These are phyloP conservation scores for Aethina tumida DNA, from an alignment of 1,140 invertebrate genomes.

Conservation along the genomic window DNA sequence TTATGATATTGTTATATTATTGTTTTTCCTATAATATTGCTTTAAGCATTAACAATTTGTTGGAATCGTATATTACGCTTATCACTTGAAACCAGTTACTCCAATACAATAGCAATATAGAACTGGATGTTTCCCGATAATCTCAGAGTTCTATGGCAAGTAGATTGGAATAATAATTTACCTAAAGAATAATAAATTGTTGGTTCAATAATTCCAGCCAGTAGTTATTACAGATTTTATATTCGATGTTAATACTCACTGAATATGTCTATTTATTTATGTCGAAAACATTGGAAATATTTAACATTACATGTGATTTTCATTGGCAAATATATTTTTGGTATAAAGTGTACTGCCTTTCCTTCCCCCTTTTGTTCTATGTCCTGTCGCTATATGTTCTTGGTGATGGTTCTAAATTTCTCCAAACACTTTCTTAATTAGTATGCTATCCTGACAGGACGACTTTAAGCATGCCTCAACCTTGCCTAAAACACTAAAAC, in stretches of 20 bases:
- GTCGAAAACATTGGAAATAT: constrained; percentile 14
- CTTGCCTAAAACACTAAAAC: constrained; percentile 18
- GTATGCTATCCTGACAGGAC: constrained; percentile 21
- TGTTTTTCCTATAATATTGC: too few relatives aligned
- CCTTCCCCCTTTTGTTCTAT: constrained; percentile 1
- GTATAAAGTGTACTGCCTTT: constrained; percentile 24
- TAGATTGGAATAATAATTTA: too few relatives aligned
- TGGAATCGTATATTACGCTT: too few relatives aligned
- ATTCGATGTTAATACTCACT: constrained; percentile 22
- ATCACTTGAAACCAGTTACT: too few relatives aligned
- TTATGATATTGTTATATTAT: too few relatives aligned
- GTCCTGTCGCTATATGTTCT: constrained; percentile 1
- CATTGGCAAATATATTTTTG: constrained; percentile 35
- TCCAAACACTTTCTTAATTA: too few relatives aligned
- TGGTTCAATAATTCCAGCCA: constrained; percentile 13
- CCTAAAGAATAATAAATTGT: too few relatives aligned
- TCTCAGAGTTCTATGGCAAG: too few relatives aligned
- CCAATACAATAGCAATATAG: too few relatives aligned
- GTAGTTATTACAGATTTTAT: constrained; percentile 18
- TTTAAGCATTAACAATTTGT: too few relatives aligned
- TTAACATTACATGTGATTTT: constrained; percentile 30
- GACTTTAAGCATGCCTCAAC: constrained; percentile 15
- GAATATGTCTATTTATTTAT: constrained; percentile 21
- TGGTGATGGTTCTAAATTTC: constrained; percentile 7
- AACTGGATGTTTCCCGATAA: too few relatives aligned